Percentiles rank a stretch among this genome's conserved stretches.
Evolutionary conservation across 2,113 vertebrate species (phyloP).

Genomic region (Paratilapia polleni): DNA sequence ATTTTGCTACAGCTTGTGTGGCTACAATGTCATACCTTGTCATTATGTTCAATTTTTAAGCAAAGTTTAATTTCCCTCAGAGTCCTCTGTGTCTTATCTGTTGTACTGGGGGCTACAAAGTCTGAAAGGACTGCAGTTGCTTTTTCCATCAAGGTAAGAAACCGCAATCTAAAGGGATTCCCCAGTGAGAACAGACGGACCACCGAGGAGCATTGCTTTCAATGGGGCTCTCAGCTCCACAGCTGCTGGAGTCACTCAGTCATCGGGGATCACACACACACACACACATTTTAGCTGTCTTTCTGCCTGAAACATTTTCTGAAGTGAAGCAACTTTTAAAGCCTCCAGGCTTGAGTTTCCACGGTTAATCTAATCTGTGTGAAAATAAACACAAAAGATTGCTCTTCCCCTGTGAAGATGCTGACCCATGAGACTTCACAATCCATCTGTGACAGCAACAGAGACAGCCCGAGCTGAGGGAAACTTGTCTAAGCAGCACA

Average conservation of each 20-base stretch:
- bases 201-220: conserved; percentile 74
- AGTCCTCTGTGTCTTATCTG: conserved; percentile 33
- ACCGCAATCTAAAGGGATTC: conserved; percentile 70
- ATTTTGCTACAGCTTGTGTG: background rate
- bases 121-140: conserved; percentile 46
- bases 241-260: conserved; percentile 78
- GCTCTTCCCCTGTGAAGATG: conserved; percentile 39
- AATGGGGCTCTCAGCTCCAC: conserved; percentile 68
- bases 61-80: conserved; percentile 14
- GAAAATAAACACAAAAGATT: conserved; percentile 70
- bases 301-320: conserved; percentile 50
- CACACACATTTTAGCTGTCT: conserved; percentile 18
- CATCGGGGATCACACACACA: conserved; percentile 49
- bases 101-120: conserved; percentile 2
- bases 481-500: conserved; percentile 29
- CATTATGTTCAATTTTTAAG: background rate
- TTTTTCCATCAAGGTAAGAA: conserved; percentile 67
- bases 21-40: background rate
- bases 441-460: conserved; percentile 15
- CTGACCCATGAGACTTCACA: conserved; percentile 19
- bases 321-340: conserved; percentile 57
- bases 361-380: conserved; percentile 67
- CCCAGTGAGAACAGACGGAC: conserved; percentile 76
- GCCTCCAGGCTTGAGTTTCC: conserved; percentile 48
- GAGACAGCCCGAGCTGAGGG: conserved; percentile 16